Evolutionary conservation across 2,888 invertebrate species (phyloP).

Genomic region (Lottia scabra): DNA sequence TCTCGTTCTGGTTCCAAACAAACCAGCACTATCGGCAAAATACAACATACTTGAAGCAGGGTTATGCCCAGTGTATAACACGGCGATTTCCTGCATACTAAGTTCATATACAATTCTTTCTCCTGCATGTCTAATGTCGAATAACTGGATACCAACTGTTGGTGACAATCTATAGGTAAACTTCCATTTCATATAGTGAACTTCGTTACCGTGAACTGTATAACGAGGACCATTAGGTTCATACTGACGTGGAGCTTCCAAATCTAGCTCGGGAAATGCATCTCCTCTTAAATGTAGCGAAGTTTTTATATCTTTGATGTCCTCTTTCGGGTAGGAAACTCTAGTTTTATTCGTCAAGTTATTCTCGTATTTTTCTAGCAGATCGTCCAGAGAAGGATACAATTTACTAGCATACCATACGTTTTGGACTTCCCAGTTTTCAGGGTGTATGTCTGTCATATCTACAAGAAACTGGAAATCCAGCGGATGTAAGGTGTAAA

Average conservation of each 20-base stretch:
- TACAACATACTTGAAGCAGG: constrained; percentile 52
- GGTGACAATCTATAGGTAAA: constrained; percentile 56
- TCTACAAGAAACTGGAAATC: constrained; percentile 62
- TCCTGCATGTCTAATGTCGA: constrained; percentile 52
- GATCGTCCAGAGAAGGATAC: constrained; percentile 44
- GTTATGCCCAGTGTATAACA: constrained; percentile 59
- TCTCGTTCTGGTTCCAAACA: constrained; percentile 54
- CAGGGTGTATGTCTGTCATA: constrained; percentile 42
- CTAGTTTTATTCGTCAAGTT: constrained; percentile 47
- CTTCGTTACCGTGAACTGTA: constrained; percentile 45
- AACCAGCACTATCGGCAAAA: constrained; percentile 57
- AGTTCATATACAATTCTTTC: constrained; percentile 63
- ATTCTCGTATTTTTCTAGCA: constrained; percentile 41
- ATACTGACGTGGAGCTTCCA: constrained; percentile 50
- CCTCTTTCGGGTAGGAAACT: constrained; percentile 38
- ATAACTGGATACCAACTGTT: constrained; percentile 53
- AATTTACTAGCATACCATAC: constrained; percentile 56
- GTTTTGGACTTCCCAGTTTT: constrained; percentile 50
- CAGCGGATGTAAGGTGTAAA: constrained; percentile 54
- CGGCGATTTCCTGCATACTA: constrained; percentile 63
- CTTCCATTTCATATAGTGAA: constrained; percentile 61
- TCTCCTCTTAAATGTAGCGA: constrained; percentile 43
- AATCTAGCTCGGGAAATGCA: constrained; percentile 34
- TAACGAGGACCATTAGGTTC: constrained; percentile 58
- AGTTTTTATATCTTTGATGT: constrained; percentile 38